Evolutionary conservation across 37 sponge, comb jelly and placozoan species (phyloP), one percentile per base, ranked within the genome.

Genomic region (Hormiphora californensis): DNA sequence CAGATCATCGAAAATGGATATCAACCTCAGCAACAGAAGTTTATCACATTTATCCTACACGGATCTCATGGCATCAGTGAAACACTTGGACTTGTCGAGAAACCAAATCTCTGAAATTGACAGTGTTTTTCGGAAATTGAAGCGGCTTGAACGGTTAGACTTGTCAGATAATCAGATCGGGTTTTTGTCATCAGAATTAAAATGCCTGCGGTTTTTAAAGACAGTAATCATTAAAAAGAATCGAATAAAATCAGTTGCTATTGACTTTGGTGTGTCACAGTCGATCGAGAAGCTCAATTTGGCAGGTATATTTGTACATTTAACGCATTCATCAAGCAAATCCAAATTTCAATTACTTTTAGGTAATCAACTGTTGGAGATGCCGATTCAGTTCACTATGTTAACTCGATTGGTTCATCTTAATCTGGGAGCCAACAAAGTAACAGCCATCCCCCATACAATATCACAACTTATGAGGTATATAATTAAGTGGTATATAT

Each of bases 401-500:
- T 17, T 73, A 4, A 73, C 81, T 12, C 7, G 81, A 40, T 51
- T 73, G 5, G 81, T 73, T 3, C 81, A 73, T 51, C 23, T 73
- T 8, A 73, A 73, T 33, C 46, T 73, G 8, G 81, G 81, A 38
- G 40, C 81, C 9, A 73, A 73, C 23, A n/a, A 30, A 0, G 43
- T 73, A 4, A 19, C 39, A 3, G 46, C 35, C 5, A 73, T 73
- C 5, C 81, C 81, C 19, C 40, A 73, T 23, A 73, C 39, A 1
- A 73, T 73, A 9, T 73, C 81, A 1, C 21, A 73, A 22, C 81
- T 73, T 40, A 73, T 73, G 81, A 73, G 81, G 81, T 73, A n/a
- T 27, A 57, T n/a, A n/a, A n/a, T n/a, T n/a, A n/a, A n/a, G n/a
- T n/a, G n/a, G n/a, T n/a, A n/a, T n/a, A n/a, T n/a, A n/a, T n/a